Base-by-base conservation (phyloP, 2,113 vertebrate genomes). In the Pygoscelis antarcticus region DNA sequence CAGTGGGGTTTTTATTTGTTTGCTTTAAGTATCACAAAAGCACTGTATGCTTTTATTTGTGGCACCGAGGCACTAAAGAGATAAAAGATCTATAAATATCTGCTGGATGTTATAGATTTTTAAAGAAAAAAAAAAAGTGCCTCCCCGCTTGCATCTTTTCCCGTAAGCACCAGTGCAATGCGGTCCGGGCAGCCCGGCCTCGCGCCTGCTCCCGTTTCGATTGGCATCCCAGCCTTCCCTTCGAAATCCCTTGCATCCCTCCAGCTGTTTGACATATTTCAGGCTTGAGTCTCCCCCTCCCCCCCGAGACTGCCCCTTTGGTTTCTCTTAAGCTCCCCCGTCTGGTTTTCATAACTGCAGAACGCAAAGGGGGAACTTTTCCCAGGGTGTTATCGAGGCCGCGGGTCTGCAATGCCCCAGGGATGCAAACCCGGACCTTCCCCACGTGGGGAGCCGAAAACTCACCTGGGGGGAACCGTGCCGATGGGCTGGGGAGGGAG, bases 261-360 rank as follows among this genome's bases (percentile, higher is more conserved):
- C 94, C 93, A 97, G 94, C 96, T 96, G 96, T 26, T 79, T 42
- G 5, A 74, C 87, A 91, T 36, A 95, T 42, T 91, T 87, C 87
- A 89, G 89, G 9, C 77, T n/a, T n/a, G 27, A 72, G 54, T 5
- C 49, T 81, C 36, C 61, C 42, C 6, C 42, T 3, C 3, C 10
- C 6, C 19, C 30, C 27, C 54, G 38, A 42, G 87, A 36, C 14
- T 25, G 61, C 89, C 75, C 66, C 49, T 92, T 71, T 3, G n/a
- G 49, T 76, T 91, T 88, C 77, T 34, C 49, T 83, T 49, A 69
- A 86, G 66, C 92, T 74, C 4, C 27, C 14, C 81, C 1, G 13
- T 71, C 90, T 94, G 92, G 18, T 85, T 96, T 80, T 40, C 15
- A 5, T 52, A 20, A 60, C 16, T 5, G 11, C 81, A 71, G 81